Percentiles rank a stretch among this genome's conserved stretches.
Conservation (phyloP, 2,888 invertebrate species). For the Mythimna impura region DNA sequence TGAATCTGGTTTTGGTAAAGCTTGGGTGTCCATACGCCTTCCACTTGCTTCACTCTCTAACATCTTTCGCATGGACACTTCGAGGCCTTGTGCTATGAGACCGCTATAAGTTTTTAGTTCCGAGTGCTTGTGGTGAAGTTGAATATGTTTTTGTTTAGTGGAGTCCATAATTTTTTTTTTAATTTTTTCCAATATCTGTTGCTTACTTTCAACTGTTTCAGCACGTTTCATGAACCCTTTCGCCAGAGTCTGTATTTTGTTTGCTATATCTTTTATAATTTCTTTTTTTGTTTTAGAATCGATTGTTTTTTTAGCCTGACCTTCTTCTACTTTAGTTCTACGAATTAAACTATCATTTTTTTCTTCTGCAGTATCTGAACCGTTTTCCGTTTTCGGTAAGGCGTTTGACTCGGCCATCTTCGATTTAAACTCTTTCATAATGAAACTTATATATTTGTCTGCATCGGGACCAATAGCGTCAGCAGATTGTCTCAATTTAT, state of each 20-base stretch:
- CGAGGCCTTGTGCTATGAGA: constrained; percentile 65
- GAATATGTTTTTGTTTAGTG: constrained; percentile 59
- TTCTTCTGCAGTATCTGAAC: neutral
- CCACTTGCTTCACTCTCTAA: constrained; percentile 18
- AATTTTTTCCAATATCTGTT: constrained; percentile 66
- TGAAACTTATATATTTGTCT: constrained; percentile 73
- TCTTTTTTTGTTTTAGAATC: constrained; percentile 45
- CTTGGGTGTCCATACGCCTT: constrained; percentile 36
- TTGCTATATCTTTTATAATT: constrained; percentile 63
- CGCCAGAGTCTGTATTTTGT: constrained; percentile 70
- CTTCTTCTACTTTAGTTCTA: constrained; percentile 17
- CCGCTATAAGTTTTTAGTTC: constrained; percentile 67
- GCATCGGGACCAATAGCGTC: constrained; percentile 67
- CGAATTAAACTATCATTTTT: constrained; percentile 17
- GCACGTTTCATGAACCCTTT: constrained; percentile 62
- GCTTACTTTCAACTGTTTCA: constrained; percentile 65
- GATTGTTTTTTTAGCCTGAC: constrained; percentile 2
- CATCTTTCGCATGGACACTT: constrained; percentile 61
- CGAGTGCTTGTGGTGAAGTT: constrained; percentile 59
- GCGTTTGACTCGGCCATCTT: constrained; percentile 53
- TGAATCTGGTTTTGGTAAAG: constrained; percentile 2
- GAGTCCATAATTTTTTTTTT: constrained; percentile 62
- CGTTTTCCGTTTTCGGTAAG: constrained; percentile 4
- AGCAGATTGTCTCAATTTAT: constrained; percentile 69
- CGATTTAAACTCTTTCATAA: constrained; percentile 77